phyloP scores from a whole-genome alignment of 1,140 invertebrate species.

The Oscheius sp. region DNA sequence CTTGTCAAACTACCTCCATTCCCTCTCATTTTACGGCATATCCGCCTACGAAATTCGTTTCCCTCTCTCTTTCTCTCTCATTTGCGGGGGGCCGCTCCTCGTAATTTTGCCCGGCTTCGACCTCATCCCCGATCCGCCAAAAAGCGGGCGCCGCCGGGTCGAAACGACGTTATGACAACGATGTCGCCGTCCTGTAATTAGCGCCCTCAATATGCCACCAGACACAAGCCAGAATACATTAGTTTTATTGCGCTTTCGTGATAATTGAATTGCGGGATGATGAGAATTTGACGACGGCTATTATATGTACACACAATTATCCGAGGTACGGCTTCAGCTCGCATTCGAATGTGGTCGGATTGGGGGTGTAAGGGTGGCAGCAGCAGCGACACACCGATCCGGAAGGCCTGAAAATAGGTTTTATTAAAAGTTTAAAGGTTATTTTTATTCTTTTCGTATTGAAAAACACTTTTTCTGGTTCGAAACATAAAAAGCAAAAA shows the following conservation, averaged over 20 bases:
- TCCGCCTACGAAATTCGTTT: no score
- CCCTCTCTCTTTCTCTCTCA: no score
- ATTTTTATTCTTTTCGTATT: not conserved
- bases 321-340: slow-evolving; percentile 46
- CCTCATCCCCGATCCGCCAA: no score
- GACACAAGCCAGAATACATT: not conserved
- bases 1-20: no score
- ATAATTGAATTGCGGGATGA: not conserved
- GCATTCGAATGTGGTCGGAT: slow-evolving; percentile 55
- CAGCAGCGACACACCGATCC: slow-evolving; percentile 51
- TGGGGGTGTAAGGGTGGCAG: slow-evolving; percentile 55
- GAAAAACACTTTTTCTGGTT: not conserved
- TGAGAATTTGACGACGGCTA: not conserved
- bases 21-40: no score
- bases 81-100: no score
- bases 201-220: not conserved
- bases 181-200: no score
- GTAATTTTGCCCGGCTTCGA: no score
- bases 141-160: no score
- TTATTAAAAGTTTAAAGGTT: not conserved
- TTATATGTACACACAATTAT: not conserved
- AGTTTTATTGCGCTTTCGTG: not conserved
- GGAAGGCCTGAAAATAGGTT: slow-evolving; percentile 37
- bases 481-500: not conserved
- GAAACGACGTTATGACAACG: no score